These are phyloP conservation scores for Lithophane ornitopus DNA, from an alignment of 2,888 invertebrate species.

Conservation along the genomic window DNA sequence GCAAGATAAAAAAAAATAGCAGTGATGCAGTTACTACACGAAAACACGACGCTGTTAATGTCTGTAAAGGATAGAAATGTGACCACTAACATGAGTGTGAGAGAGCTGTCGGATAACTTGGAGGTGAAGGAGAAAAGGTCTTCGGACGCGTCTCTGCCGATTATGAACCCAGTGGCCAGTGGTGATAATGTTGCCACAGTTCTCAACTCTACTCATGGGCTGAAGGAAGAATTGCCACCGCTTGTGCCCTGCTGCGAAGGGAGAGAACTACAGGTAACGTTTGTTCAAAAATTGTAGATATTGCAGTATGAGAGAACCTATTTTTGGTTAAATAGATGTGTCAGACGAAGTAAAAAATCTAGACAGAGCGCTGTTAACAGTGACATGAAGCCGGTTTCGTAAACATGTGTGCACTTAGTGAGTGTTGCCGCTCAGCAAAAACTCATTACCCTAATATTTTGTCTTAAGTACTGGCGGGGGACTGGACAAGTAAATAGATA, in stretches of 20 bases:
- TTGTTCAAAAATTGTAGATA: background rate
- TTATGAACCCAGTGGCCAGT: constrained; percentile 87
- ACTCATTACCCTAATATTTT: no score
- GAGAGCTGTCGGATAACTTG: constrained; percentile 72
- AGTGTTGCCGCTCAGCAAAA: no score
- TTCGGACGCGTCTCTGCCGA: constrained; percentile 79
- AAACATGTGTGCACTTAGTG: no score
- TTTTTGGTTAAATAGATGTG: background rate
- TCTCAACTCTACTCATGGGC: constrained; percentile 80
- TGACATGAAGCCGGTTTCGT: no score
- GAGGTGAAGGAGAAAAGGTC: constrained; percentile 84
- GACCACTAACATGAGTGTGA: constrained; percentile 68
- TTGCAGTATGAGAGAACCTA: background rate
- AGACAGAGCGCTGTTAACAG: no score
- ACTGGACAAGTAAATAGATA: no score
- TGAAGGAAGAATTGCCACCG: constrained; percentile 83
- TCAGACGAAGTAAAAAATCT: no score
- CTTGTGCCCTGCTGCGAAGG: constrained; percentile 88
- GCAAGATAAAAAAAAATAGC: constrained; percentile 58
- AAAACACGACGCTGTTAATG: constrained; percentile 74
- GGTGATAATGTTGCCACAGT: constrained; percentile 85
- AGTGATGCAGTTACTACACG: constrained; percentile 84
- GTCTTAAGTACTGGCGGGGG: no score
- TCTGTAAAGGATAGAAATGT: constrained; percentile 74
- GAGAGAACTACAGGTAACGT: constrained; percentile 80